Base-by-base conservation (phyloP, 1,140 invertebrate species). In the Zaprionus inermis region DNA sequence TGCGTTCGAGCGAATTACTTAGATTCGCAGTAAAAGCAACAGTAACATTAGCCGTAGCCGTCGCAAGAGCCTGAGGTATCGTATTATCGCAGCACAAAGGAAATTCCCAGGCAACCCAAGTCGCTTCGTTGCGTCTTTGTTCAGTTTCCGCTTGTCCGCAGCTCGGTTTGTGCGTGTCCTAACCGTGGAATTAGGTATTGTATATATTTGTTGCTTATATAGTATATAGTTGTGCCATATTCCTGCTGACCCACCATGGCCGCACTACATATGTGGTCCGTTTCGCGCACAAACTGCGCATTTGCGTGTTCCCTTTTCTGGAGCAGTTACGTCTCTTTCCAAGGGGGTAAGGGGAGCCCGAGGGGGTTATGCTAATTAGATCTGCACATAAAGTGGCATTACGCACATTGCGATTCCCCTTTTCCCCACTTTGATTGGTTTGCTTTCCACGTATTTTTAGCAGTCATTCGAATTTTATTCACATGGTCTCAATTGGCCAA, bases 401-500 rank as follows among this genome's bases (percentile, higher is more conserved):
- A 9, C 38, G 14, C 2, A 16, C 12, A n/a, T n/a, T 16, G 24
- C 24, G 24, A 28, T n/a, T 5, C 6, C n/a, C 6, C 14, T n/a
- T 6, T 44, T 16, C 16, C n/a, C n/a, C 38, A 9, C 18, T 11
- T 11, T 20, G 5, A 10, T 22, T 20, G 4, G 6, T n/a, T 20
- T 18, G 5, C 16, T 16, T 12, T 6, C 9, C 5, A 20, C 9
- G 36, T 60, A 44, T 22, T 16, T 24, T n/a, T 49, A 46, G 24
- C 4, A 24, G 7, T 18, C 52, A 57, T 72, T 56, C 57, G 63
- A 59, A 72, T 67, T 75, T 28, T 28, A 16, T 67, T 72, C 63
- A 54, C 36, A 59, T 68, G 36, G 38, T 34, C 46, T 71, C 68
- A 64, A 64, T 70, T 64, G 55, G 36, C n/a, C 32, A 60, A 77